Conservation (phyloP, 2,113 vertebrate genomes). For the Zapornia atra region DNA sequence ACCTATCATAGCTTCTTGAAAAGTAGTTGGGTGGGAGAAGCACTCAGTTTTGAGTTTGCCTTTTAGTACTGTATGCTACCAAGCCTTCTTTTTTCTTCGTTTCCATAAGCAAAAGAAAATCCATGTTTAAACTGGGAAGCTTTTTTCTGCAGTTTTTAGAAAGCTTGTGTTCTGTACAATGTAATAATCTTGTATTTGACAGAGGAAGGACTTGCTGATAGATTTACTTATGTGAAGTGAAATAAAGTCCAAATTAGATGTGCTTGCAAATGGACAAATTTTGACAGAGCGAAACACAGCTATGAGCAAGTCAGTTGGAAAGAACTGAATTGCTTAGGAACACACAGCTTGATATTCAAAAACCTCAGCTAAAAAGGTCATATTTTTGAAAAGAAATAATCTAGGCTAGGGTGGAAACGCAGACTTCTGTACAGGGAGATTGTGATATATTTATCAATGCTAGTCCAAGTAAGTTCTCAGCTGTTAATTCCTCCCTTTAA, state of each 20-base stretch:
- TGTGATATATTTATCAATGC: neutral
- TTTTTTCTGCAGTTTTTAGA: slow-evolving; percentile 16
- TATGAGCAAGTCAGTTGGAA: neutral
- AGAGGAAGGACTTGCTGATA: slow-evolving; percentile 3
- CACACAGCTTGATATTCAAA: neutral
- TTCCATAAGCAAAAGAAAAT: slow-evolving; percentile 30
- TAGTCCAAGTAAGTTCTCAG: neutral
- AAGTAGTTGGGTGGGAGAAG: neutral
- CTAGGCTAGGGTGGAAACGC: neutral
- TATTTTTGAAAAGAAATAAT: slow-evolving; percentile 15
- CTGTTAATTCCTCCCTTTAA: neutral
- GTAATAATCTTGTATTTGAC: neutral
- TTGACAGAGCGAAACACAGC: neutral
- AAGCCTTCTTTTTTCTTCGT: neutral
- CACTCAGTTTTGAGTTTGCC: neutral
- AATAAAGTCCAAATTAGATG: neutral
- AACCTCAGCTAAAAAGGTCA: neutral
- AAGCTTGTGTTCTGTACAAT: neutral
- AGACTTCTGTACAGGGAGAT: neutral
- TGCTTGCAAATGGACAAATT: neutral
- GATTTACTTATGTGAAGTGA: neutral
- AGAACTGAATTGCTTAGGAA: neutral
- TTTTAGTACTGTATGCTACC: neutral
- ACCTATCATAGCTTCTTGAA: neutral
- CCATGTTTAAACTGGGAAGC: slow-evolving; percentile 26